Evolutionary conservation across 2,797 vertebrate genomes (phyloP), one percentile per base, ranked within the genome.

Genomic region (Mormyrus hasselquistii): DNA sequence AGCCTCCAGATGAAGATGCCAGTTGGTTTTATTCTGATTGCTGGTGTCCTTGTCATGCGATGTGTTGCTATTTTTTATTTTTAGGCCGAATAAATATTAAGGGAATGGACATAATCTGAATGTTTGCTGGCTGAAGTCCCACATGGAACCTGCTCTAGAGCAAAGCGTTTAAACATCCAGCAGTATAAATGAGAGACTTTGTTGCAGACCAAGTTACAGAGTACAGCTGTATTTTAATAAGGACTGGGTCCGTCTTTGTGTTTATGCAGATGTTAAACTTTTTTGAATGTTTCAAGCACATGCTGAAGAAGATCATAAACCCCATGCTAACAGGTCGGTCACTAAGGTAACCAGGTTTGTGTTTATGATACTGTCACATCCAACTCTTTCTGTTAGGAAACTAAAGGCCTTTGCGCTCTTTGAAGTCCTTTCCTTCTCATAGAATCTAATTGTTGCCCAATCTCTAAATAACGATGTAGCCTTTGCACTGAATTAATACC

Each of bases 381-480:
- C 16, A 79, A 38, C 38, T 6, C 22, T 25, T 25, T 38, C 22
- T 65, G 59, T 34, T 41, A 6, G 53, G 19, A 62, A 41, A 59
- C 53, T 91, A 84, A 90, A 89, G 65, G 53, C 2, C 29, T 88
- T 85, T n/a, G 25, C 29, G 57, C 12, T 34, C 65, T 73, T 5
- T 38, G 65, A 16, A 16, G 4, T 38, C 16, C 55, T 14, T 83
- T 52, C 53, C 22, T 62, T 88, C 86, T 88, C 89, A 10, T 22
- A 89, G 12, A 84, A 50, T 44, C 55, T 62, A 50, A 50, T 53
- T 29, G 38, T 73, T 73, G 44, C 84, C 44, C 62, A 76, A 50
- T 89, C 12, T 87, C 19, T 91, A 92, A 91, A 92, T 91, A 92
- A 90, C 79, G 88, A 73, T 59, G 82, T 57, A 53, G 87, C 85